Conservation (phyloP, 2,797 vertebrate species). For the Pseudomugil tenellus region DNA sequence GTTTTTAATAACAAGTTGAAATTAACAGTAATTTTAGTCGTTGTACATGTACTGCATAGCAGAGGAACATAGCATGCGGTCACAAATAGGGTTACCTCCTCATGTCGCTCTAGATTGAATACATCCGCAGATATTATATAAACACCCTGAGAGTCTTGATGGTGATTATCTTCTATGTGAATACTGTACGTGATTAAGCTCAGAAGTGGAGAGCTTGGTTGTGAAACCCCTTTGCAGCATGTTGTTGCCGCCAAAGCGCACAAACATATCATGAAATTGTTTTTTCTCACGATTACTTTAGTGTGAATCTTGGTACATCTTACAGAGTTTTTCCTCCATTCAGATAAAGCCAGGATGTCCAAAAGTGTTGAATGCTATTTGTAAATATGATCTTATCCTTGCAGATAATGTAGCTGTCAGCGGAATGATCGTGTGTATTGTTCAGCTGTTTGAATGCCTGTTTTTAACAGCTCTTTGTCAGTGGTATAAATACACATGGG, state of each 20-base stretch:
- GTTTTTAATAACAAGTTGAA: not conserved
- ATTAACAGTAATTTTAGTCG: too few relatives aligned
- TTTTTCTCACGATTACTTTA: not conserved
- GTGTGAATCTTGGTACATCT: not conserved
- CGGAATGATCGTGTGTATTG: constrained; percentile 3
- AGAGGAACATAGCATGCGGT: too few relatives aligned
- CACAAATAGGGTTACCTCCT: not conserved
- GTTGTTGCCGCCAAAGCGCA: not conserved
- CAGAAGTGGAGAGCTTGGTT: not conserved
- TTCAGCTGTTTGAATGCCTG: constrained; percentile 33
- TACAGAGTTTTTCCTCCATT: not conserved
- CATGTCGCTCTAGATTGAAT: constrained; percentile 3
- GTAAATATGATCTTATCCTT: constrained; percentile 19
- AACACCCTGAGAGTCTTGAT: not conserved
- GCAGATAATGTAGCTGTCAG: constrained; percentile 13
- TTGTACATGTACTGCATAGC: too few relatives aligned
- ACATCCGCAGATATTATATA: not conserved
- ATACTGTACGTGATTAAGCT: not conserved
- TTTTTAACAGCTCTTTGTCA: constrained; percentile 54
- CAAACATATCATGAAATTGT: not conserved
- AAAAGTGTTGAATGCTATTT: constrained; percentile 22
- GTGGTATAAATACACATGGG: constrained; percentile 72
- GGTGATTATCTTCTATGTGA: not conserved
- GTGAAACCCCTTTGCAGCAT: not conserved
- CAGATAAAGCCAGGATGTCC: not conserved